phyloP scores from a whole-genome alignment of 2,888 invertebrate genomes.

The Lordiphosa andalusiaca region DNA sequence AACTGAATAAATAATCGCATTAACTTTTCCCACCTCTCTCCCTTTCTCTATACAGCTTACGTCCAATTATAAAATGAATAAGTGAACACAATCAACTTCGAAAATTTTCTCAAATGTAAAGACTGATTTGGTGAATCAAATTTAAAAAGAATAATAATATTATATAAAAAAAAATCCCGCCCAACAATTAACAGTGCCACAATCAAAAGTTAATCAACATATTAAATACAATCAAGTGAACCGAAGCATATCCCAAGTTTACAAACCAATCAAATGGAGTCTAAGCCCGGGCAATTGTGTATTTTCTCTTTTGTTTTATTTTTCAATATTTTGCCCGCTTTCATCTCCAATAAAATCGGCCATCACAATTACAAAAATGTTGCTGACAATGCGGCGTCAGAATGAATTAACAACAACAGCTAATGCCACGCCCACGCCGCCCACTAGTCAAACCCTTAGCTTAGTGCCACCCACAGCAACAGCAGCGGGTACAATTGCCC shows the following conservation, averaged over 20 bases:
- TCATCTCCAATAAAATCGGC: slow-evolving; percentile 25
- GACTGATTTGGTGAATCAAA: slow-evolving; percentile 47
- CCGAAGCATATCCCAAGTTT: slow-evolving; percentile 7
- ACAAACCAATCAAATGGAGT: slow-evolving; percentile 60
- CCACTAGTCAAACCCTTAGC: slow-evolving; percentile 23
- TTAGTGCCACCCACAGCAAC: slow-evolving; percentile 16
- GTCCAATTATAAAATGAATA: slow-evolving; percentile 22
- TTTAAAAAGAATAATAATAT: too few relatives aligned
- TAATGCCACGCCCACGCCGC: slow-evolving; percentile 11
- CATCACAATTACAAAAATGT: slow-evolving; percentile 74
- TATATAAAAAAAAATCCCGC: neutral
- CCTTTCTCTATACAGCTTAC: slow-evolving; percentile 21
- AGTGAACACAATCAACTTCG: slow-evolving; percentile 9
- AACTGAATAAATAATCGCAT: too few relatives aligned
- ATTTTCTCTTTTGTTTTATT: slow-evolving; percentile 46
- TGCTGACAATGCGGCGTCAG: slow-evolving; percentile 89
- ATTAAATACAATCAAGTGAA: slow-evolving; percentile 10
- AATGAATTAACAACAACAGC: slow-evolving; percentile 81
- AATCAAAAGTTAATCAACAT: slow-evolving; percentile 1
- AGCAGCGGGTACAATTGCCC: slow-evolving; percentile 20
- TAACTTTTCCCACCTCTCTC: too few relatives aligned
- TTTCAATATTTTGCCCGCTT: slow-evolving; percentile 21
- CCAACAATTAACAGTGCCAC: slow-evolving; percentile 6
- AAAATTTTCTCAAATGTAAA: slow-evolving; percentile 18
- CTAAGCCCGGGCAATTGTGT: slow-evolving; percentile 37